phyloP scores from a whole-genome alignment of 2,888 invertebrate genomes.

The Nomada lathburiana region DNA sequence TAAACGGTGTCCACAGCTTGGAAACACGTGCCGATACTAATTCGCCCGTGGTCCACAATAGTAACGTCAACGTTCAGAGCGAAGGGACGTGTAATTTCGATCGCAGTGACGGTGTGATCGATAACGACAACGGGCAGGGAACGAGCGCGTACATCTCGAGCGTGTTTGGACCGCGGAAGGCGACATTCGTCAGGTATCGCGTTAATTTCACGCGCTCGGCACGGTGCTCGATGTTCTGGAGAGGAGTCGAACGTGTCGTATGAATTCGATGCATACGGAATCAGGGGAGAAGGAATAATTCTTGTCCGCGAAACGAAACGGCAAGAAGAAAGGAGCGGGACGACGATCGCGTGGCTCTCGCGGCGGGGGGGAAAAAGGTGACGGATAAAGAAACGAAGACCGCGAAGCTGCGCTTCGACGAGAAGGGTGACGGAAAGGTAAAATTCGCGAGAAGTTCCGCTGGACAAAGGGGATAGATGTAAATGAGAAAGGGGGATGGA shows the following conservation, averaged over 20 bases:
- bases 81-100: conserved; percentile 18
- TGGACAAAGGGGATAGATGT: background rate
- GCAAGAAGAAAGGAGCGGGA: background rate
- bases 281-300: conserved; percentile 23
- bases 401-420: background rate
- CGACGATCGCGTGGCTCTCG: conserved; percentile 21
- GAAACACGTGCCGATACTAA: background rate
- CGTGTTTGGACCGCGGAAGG: background rate
- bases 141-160: conserved; percentile 33
- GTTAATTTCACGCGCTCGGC: conserved; percentile 36
- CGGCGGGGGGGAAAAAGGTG: background rate
- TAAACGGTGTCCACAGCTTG: background rate
- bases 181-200: conserved; percentile 41
- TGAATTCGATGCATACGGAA: conserved; percentile 53
- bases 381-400: conserved; percentile 24
- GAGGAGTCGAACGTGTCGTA: conserved; percentile 25
- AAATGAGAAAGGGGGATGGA: background rate
- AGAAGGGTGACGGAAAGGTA: conserved; percentile 1
- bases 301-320: background rate
- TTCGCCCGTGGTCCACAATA: background rate
- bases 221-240: background rate
- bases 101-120: conserved; percentile 34
- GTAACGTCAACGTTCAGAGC: conserved; percentile 2
- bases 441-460: conserved; percentile 4
- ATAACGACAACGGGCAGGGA: conserved; percentile 27